These are phyloP conservation scores for Periphyllus acericola DNA, from an alignment of 2,888 invertebrate genomes.

Conservation along the genomic window DNA sequence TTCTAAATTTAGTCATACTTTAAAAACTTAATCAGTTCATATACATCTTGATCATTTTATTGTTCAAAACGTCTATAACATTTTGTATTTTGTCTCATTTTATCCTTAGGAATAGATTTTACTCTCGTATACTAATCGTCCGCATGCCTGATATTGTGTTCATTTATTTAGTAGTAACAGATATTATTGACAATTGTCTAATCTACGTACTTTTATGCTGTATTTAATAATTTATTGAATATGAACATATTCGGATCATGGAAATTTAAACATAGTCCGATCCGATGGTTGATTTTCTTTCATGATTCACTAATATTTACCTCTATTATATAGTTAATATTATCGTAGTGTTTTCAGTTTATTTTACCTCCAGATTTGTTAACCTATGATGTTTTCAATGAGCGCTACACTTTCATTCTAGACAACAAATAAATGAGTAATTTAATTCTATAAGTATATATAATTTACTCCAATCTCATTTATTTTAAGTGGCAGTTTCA, in stretches of 20 bases:
- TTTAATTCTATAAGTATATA: neutral
- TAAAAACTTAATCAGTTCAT: neutral
- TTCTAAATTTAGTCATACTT: neutral
- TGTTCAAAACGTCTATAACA: no score
- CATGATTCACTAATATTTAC: neutral
- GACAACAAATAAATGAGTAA: neutral
- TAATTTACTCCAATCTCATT: neutral
- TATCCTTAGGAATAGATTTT: neutral
- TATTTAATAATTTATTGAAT: neutral
- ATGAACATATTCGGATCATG: conserved; percentile 41
- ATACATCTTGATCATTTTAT: neutral
- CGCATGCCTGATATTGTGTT: neutral
- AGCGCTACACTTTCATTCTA: neutral
- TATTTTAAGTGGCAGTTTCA: neutral
- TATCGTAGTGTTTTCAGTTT: neutral
- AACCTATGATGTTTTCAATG: neutral
- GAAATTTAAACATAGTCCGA: conserved; percentile 46
- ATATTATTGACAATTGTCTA: neutral
- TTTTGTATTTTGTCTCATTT: neutral
- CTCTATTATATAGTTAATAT: neutral
- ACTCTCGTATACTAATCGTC: neutral
- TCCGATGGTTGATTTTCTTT: conserved; percentile 32
- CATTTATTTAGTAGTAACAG: neutral
- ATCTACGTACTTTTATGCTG: neutral
- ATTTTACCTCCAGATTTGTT: neutral